A percentile compares a stretch with the other conserved stretches of the same genome.
These are phyloP conservation scores for Hycleus cichorii DNA, from an alignment of 1,140 invertebrate species.

Conservation along the genomic window DNA sequence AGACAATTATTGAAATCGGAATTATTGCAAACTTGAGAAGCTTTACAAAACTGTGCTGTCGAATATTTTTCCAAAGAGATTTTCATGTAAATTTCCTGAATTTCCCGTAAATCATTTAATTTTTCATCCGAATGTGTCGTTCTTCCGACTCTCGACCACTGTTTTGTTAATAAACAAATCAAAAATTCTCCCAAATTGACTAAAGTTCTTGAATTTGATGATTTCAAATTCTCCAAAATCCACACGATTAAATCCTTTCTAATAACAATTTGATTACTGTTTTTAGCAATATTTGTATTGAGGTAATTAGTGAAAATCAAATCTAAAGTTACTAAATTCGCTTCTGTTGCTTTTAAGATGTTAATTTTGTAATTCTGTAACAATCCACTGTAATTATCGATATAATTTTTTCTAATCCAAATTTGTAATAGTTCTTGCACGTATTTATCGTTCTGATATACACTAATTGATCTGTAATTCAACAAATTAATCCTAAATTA, in stretches of 20 bases:
- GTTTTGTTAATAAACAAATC: conserved; percentile 29
- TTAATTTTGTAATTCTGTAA: conserved; percentile 32
- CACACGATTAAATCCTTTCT: too few species aligned
- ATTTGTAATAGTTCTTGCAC: too few species aligned
- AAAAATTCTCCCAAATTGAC: conserved; percentile 22
- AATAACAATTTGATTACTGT: too few species aligned
- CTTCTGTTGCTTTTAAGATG: conserved; percentile 35
- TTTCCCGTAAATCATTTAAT: conserved; percentile 5
- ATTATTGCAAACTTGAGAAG: too few species aligned
- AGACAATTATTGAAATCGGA: too few species aligned
- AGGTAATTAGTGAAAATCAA: conserved; percentile 13
- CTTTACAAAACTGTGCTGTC: background rate
- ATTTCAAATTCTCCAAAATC: too few species aligned
- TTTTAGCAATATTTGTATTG: too few species aligned
- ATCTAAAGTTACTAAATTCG: conserved; percentile 40
- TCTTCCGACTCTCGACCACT: conserved; percentile 21
- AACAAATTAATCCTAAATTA: too few species aligned
- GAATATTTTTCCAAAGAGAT: conserved; percentile 21
- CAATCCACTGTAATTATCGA: conserved; percentile 34
- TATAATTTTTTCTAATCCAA: conserved; percentile 4
- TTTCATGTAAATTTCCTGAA: conserved; percentile 26
- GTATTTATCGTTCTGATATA: too few species aligned
- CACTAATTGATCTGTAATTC: too few species aligned
- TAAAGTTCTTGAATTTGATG: too few species aligned
- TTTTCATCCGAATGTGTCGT: background rate